Conservation (phyloP, 2,113 vertebrate genomes). For the Pleuronectes platessa region DNA sequence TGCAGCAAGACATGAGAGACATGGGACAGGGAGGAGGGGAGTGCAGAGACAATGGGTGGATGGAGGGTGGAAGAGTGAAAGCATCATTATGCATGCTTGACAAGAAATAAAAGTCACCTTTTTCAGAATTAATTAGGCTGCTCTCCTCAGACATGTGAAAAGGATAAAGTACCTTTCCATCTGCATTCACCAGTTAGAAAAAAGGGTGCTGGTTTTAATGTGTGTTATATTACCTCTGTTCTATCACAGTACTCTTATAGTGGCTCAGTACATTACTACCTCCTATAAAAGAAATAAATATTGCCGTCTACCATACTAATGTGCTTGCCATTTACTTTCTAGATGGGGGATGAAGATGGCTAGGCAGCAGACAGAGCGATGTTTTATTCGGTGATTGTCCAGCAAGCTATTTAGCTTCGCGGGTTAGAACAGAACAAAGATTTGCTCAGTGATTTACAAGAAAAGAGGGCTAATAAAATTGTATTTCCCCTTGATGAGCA, state of each 20-base stretch:
- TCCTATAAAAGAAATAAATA: constrained; percentile 85
- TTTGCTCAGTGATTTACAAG: constrained; percentile 74
- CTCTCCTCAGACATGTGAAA: constrained; percentile 72
- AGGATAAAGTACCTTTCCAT: constrained; percentile 77
- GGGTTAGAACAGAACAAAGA: constrained; percentile 69
- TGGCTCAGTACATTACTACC: constrained; percentile 80
- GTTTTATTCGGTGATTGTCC: constrained; percentile 71
- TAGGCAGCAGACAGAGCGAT: constrained; percentile 62
- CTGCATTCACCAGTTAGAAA: constrained; percentile 74
- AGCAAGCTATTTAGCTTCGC: constrained; percentile 65
- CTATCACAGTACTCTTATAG: constrained; percentile 75
- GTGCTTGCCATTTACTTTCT: constrained; percentile 81
- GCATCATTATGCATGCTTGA: constrained; percentile 81
- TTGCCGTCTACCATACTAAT: constrained; percentile 82
- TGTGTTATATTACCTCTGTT: constrained; percentile 81
- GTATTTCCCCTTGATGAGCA: constrained; percentile 64
- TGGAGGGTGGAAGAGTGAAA: constrained; percentile 60
- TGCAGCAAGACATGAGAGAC: constrained; percentile 59
- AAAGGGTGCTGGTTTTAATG: constrained; percentile 81
- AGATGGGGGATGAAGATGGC: constrained; percentile 67
- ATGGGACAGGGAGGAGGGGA: constrained; percentile 56
- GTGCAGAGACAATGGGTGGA: constrained; percentile 42
- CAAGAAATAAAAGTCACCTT: constrained; percentile 84
- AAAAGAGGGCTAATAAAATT: constrained; percentile 70
- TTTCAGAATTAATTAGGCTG: constrained; percentile 83